Evolutionary conservation across 1,140 invertebrate genomes (phyloP).

Genomic region (Triops longicaudatus): DNA sequence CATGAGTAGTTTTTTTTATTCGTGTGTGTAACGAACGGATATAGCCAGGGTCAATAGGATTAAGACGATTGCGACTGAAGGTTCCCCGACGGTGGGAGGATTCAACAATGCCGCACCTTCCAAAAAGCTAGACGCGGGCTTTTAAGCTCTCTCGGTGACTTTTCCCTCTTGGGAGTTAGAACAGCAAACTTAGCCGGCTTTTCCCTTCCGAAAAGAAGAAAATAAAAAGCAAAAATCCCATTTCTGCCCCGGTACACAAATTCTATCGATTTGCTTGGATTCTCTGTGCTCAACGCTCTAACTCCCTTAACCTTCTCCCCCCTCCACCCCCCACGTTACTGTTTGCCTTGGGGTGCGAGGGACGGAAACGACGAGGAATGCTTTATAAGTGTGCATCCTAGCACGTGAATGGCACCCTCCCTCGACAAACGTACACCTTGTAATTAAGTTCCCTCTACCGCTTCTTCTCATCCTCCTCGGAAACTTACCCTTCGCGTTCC

Average conservation of each 20-base stretch:
- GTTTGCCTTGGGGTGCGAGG: not conserved
- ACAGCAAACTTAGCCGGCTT: constrained; percentile 5
- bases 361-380: constrained; percentile 5
- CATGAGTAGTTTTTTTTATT: not conserved
- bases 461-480: not conserved
- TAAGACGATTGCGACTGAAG: not conserved
- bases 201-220: not conserved
- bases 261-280: constrained; percentile 30
- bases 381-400: constrained; percentile 4
- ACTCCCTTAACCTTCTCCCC: not conserved
- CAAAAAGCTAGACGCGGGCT: not conserved
- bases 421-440: not conserved
- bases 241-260: constrained; percentile 8
- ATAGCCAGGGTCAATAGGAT: not conserved
- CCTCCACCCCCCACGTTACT: not conserved
- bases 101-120: not conserved
- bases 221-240: not conserved
- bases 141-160: constrained; percentile 1
- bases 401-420: constrained; percentile 2
- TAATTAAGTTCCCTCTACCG: constrained; percentile 20
- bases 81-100: not conserved
- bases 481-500: not conserved
- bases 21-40: not conserved
- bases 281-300: constrained; percentile 33
- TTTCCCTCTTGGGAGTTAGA: constrained; percentile 2